Evolutionary conservation across 1,140 invertebrate species (phyloP).

Genomic region (Philaenus spumarius): DNA sequence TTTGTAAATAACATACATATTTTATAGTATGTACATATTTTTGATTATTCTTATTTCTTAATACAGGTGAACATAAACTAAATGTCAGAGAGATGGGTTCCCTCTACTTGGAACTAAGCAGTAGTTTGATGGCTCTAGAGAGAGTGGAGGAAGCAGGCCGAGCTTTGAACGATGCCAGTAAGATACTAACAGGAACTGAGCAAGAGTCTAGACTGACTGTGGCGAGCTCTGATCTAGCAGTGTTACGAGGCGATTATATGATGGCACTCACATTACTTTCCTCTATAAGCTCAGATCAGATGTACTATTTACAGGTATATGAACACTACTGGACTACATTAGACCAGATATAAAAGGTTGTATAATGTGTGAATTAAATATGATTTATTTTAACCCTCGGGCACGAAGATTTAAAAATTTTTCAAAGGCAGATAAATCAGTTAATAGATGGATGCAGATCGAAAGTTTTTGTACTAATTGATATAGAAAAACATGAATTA

Average conservation of each 20-base stretch:
- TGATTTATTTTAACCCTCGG: no score
- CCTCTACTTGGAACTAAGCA: slow-evolving; percentile 81
- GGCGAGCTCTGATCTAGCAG: slow-evolving; percentile 73
- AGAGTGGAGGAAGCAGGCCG: slow-evolving; percentile 72
- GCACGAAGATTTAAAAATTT: no score
- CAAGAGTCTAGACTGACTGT: slow-evolving; percentile 81
- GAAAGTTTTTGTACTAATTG: no score
- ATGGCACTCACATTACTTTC: slow-evolving; percentile 71
- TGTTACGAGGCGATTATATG: slow-evolving; percentile 74
- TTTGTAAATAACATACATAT: no score
- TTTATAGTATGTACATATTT: no score
- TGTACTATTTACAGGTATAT: slow-evolving; percentile 63
- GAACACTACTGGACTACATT: no score
- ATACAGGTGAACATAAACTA: slow-evolving; percentile 18
- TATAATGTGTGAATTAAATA: no score
- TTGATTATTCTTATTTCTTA: background rate
- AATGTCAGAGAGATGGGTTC: slow-evolving; percentile 49
- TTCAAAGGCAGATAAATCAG: no score
- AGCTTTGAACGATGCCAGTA: slow-evolving; percentile 75
- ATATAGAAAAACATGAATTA: no score
- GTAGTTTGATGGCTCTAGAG: slow-evolving; percentile 60
- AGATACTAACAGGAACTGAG: slow-evolving; percentile 63
- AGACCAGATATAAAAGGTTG: no score
- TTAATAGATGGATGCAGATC: no score
- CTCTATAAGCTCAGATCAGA: slow-evolving; percentile 66